Conservation (phyloP, 2,797 vertebrate species). For the Melanotaenia pygmaea region DNA sequence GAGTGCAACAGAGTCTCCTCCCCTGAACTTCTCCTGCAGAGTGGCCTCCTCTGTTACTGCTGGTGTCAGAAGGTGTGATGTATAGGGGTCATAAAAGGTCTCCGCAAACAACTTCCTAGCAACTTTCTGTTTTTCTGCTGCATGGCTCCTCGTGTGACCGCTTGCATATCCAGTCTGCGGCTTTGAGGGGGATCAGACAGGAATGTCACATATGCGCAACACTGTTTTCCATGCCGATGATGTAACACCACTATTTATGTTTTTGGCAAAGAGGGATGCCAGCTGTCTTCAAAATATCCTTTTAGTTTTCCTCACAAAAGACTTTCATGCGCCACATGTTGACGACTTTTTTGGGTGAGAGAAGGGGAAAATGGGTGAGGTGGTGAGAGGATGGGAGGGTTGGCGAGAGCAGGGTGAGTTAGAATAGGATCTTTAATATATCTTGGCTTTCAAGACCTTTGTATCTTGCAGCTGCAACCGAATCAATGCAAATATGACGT, state of each 20-base stretch:
- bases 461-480: too few relatives aligned
- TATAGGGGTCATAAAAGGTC: conserved; percentile 71
- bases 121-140: conserved; percentile 64
- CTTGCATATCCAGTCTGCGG: conserved; percentile 18
- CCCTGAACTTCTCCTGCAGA: conserved; percentile 48
- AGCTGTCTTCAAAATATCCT: conserved; percentile 1
- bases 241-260: background rate
- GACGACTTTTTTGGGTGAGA: conserved; percentile 19
- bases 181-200: conserved; percentile 5
- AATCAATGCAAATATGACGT: too few relatives aligned
- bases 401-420: background rate
- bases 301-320: conserved; percentile 23
- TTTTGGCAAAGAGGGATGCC: background rate
- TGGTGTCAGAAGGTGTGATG: conserved; percentile 75
- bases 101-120: conserved; percentile 59
- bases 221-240: background rate
- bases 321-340: conserved; percentile 49
- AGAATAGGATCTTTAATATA: background rate
- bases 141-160: conserved; percentile 12
- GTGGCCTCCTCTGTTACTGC: conserved; percentile 61
- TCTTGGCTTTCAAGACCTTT: background rate
- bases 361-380: background rate
- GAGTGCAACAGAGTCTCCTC: conserved; percentile 36
- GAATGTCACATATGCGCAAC: background rate
- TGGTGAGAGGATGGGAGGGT: background rate